phyloP scores from a whole-genome alignment of 2,113 vertebrate genomes.

The Ceyx margarethae region DNA sequence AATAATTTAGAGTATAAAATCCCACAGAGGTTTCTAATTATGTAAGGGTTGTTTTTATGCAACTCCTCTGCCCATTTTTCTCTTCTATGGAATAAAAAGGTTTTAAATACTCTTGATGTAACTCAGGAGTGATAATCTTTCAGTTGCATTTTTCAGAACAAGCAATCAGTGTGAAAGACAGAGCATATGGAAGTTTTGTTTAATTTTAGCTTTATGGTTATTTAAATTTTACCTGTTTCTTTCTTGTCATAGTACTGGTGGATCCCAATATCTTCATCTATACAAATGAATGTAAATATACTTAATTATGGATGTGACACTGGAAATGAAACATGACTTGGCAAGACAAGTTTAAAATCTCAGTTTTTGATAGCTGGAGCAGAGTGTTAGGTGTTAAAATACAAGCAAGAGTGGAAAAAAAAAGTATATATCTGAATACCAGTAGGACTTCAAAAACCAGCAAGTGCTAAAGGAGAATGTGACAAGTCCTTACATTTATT shows the following conservation, averaged over 20 bases:
- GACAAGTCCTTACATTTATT: background rate
- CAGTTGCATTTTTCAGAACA: background rate
- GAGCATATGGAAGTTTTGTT: background rate
- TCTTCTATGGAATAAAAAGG: background rate
- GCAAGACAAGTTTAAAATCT: background rate
- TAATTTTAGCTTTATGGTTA: background rate
- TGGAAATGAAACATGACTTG: background rate
- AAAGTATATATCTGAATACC: background rate
- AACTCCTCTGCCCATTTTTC: background rate
- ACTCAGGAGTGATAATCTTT: background rate
- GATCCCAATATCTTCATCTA: constrained; percentile 92
- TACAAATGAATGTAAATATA: constrained; percentile 48
- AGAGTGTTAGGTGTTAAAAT: background rate
- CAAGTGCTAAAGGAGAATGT: background rate
- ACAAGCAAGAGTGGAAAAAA: background rate
- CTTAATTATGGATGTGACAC: constrained; percentile 9
- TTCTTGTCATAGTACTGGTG: constrained; percentile 91
- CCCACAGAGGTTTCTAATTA: background rate
- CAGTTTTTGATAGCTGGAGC: background rate
- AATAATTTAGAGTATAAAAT: background rate
- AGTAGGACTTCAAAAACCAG: background rate
- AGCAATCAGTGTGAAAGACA: background rate
- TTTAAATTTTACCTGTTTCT: constrained; percentile 84
- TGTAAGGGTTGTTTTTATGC: background rate
- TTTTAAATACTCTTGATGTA: background rate